Evolutionary conservation across 2,888 invertebrate genomes (phyloP), one percentile per base, ranked within the genome.

Genomic region (Sicus ferrugineus): DNA sequence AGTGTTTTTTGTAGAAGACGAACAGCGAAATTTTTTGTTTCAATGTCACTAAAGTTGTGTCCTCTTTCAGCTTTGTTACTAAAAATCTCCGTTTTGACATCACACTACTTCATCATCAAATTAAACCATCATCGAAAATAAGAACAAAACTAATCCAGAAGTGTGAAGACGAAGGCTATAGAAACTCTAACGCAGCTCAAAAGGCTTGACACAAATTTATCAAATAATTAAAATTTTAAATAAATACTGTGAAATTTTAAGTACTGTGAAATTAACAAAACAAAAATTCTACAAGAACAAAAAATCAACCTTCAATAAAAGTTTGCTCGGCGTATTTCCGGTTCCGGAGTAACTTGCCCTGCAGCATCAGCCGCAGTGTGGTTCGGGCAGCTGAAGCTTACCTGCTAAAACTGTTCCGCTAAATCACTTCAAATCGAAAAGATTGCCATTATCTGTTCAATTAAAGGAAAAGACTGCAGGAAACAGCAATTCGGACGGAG

Each of bases 11-110:
- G n/a, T n/a, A n/a, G n/a, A n/a, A n/a, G n/a, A n/a, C n/a, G n/a
- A n/a, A n/a, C n/a, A n/a, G n/a, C n/a, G n/a, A n/a, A n/a, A n/a
- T n/a, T n/a, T n/a, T n/a, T n/a, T n/a, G n/a, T n/a, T n/a, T 54
- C 1, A 26, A 54, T 26, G 23, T 28, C 2, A 54, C 9, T 54
- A 2, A 23, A 54, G 16, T 65, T 56, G 14, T 34, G 19, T 31
- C 11, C 30, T 58, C 73, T 81, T 81, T 66, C 79, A 85, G 84
- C 84, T 85, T 85, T 85, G 84, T 84, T 85, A 84, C 84, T 85
- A 83, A 85, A n/a, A 85, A 83, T 67, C 85, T 85, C 84, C 85
- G 84, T 84, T 85, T 84, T 83, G 83, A 85, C 85, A 85, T 85
- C 85, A 85, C 81, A 79, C 77, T 77, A 77, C 83, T 83, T 83